These are phyloP conservation scores for Drosophila arizonae DNA, from an alignment of 1,140 invertebrate species.

Conservation along the genomic window DNA sequence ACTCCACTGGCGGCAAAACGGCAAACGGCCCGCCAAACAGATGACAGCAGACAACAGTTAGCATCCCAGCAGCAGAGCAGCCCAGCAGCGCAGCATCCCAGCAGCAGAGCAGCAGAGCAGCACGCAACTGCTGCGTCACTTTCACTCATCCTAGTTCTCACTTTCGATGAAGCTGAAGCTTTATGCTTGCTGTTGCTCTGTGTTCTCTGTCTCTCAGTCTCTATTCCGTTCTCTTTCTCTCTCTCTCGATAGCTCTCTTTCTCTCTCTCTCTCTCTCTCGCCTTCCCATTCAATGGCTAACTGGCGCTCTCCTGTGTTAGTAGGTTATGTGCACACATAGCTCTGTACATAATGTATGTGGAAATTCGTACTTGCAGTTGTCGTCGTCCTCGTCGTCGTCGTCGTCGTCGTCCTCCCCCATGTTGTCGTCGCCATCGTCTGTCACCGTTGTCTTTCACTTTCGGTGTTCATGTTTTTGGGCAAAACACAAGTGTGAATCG, in stretches of 20 bases:
- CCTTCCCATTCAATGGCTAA: not conserved
- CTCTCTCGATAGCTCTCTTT: constrained; percentile 5
- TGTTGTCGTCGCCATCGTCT: constrained; percentile 30
- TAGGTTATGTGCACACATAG: constrained; percentile 47
- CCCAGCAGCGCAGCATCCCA: not conserved
- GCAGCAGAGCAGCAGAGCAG: constrained; percentile 21
- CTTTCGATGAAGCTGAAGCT: constrained; percentile 53
- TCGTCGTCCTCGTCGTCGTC: constrained; percentile 24
- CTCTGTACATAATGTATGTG: not conserved
- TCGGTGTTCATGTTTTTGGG: constrained; percentile 52
- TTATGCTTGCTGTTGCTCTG: constrained; percentile 44
- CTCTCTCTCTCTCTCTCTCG: constrained; percentile 6
- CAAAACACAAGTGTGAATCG: constrained; percentile 46
- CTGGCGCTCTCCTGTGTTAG: constrained; percentile 45
- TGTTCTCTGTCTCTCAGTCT: not conserved
- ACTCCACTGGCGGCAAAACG: constrained; percentile 63
- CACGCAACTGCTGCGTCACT: constrained; percentile 50
- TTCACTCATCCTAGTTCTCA: constrained; percentile 57
- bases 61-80: constrained; percentile 8
- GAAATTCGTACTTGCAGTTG: constrained; percentile 34
- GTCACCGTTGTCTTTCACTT: constrained; percentile 49
- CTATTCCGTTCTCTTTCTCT: not conserved
- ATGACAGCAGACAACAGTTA: constrained; percentile 56
- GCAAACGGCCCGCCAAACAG: constrained; percentile 79
- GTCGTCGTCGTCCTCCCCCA: not conserved